phyloP scores from a whole-genome alignment of 2,888 invertebrate species.

The Sialis lutaria region DNA sequence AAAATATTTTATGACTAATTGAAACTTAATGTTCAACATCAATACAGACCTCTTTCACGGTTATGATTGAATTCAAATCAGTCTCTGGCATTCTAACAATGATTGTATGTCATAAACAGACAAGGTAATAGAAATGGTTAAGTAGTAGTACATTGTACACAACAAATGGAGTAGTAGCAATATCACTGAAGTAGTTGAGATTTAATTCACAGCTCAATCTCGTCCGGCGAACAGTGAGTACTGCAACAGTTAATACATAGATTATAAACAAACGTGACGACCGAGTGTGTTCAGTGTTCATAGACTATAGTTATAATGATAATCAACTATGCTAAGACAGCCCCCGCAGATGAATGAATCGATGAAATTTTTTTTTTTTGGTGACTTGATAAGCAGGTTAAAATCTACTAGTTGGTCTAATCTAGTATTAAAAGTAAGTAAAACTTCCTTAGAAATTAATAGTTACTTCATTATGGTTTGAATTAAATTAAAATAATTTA shows the following conservation, averaged over 20 bases:
- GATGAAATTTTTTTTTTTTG: not conserved
- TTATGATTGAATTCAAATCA: too few relatives aligned
- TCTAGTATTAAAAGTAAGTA: too few relatives aligned
- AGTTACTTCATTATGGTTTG: too few relatives aligned
- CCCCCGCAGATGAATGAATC: conserved; percentile 25
- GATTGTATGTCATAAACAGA: not conserved
- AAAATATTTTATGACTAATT: too few relatives aligned
- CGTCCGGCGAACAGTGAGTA: conserved; percentile 28
- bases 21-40: too few relatives aligned
- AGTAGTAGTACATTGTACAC: not conserved
- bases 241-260: conserved; percentile 22
- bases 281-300: too few relatives aligned
- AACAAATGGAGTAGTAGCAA: not conserved
- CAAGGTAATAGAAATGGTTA: not conserved
- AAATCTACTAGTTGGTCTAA: too few relatives aligned
- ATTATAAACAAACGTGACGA: not conserved
- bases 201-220: conserved; percentile 9
- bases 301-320: too few relatives aligned
- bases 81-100: not conserved
- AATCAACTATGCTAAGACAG: conserved; percentile 11
- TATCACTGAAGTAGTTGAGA: not conserved
- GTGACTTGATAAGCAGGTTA: too few relatives aligned
- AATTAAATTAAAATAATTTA: too few relatives aligned
- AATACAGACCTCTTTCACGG: too few relatives aligned
- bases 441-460: too few relatives aligned